These are phyloP conservation scores for Microtus montanus DNA, from an alignment of 2,113 vertebrate genomes.

Conservation along the genomic window DNA sequence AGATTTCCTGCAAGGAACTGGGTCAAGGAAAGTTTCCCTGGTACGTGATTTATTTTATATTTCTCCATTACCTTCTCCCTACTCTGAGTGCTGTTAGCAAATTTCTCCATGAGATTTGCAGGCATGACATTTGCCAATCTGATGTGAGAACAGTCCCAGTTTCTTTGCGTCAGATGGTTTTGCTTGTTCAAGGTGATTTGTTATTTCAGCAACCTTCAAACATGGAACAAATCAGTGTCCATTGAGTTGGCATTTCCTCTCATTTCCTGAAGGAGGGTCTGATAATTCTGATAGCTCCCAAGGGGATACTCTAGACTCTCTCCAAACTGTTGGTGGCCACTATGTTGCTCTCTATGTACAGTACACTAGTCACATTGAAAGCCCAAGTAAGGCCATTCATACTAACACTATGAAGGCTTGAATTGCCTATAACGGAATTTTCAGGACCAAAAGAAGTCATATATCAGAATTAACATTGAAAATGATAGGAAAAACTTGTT, in stretches of 20 bases:
- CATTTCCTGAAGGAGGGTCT: constrained; percentile 83
- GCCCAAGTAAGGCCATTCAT: constrained; percentile 55
- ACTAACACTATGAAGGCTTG: constrained; percentile 58
- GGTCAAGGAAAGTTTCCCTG: constrained; percentile 79
- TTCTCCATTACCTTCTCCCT: constrained; percentile 53
- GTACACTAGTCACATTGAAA: constrained; percentile 66
- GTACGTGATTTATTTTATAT: constrained; percentile 70
- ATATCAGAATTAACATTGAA: background rate
- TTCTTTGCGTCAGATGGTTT: constrained; percentile 7
- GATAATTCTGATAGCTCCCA: constrained; percentile 83
- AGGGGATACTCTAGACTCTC: constrained; percentile 71
- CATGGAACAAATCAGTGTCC: constrained; percentile 85
- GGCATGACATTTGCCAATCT: constrained; percentile 29
- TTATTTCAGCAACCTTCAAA: constrained; percentile 86
- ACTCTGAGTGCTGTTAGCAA: constrained; percentile 39
- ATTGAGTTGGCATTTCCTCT: constrained; percentile 87
- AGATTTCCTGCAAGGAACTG: constrained; percentile 80
- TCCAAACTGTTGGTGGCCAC: constrained; percentile 75
- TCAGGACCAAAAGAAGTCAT: background rate
- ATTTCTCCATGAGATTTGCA: background rate
- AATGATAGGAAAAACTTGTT: background rate
- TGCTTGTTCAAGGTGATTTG: constrained; percentile 75
- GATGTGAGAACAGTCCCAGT: constrained; percentile 54
- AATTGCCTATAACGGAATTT: constrained; percentile 66
- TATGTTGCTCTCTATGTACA: constrained; percentile 56